phyloP scores from a whole-genome alignment of 2,888 invertebrate genomes.

The Trichogramma dendrolimi region DNA sequence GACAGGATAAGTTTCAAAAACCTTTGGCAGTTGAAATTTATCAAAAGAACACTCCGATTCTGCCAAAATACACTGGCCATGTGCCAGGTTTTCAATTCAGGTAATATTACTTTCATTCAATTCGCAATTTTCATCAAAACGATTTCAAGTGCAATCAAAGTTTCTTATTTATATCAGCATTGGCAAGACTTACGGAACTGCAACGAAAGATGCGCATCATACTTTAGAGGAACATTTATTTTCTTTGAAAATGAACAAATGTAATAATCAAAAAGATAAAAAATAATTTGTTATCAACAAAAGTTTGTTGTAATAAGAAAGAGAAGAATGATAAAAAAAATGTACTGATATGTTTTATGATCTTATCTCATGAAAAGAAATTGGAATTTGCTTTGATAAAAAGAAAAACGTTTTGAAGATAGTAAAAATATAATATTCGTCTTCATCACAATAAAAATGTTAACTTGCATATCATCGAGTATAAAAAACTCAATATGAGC shows the following conservation, averaged over 20 bases:
- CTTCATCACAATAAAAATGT: too few species aligned
- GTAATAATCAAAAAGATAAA: slow-evolving; percentile 7
- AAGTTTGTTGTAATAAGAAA: too few species aligned
- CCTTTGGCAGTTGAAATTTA: slow-evolving; percentile 63
- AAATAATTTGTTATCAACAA: neutral
- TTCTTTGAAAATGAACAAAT: slow-evolving; percentile 18
- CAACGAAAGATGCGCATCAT: slow-evolving; percentile 69
- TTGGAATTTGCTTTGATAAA: too few species aligned
- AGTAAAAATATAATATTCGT: too few species aligned
- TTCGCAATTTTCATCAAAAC: neutral
- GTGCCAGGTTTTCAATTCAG: slow-evolving; percentile 71
- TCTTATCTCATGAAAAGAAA: too few species aligned
- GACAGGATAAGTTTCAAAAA: slow-evolving; percentile 49
- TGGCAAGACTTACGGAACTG: slow-evolving; percentile 73
- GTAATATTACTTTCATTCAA: slow-evolving; percentile 45
- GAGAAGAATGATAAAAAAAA: too few species aligned
- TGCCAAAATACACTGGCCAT: slow-evolving; percentile 75
- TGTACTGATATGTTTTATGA: too few species aligned
- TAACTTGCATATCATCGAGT: too few species aligned
- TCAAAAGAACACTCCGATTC: slow-evolving; percentile 68
- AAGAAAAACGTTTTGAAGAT: too few species aligned
- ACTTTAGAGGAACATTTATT: slow-evolving; percentile 66
- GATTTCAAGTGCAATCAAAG: neutral
- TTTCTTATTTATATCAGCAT: slow-evolving; percentile 52
- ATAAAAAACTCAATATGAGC: too few species aligned